A percentile compares a stretch with the other conserved stretches of the same genome.
phyloP scores from a whole-genome alignment of 2,113 vertebrate genomes.

The Smithornis capensis region DNA sequence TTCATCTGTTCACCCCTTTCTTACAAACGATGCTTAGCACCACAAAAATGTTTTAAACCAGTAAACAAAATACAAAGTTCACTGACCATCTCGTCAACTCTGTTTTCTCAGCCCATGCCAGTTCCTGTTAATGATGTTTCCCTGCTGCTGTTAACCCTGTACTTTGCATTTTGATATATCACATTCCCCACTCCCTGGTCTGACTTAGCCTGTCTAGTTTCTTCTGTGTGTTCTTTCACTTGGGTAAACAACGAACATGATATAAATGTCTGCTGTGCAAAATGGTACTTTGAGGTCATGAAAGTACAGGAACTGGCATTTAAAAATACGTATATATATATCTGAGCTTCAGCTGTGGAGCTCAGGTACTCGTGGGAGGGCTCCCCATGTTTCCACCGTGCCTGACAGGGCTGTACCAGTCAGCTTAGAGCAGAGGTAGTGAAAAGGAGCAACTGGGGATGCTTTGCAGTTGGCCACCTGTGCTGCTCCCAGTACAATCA shows the following conservation, averaged over 20 bases:
- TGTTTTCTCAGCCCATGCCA: conserved; percentile 24
- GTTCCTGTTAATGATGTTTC: neutral
- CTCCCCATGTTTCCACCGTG: neutral
- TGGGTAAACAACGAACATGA: conserved; percentile 45
- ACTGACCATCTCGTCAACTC: conserved; percentile 24
- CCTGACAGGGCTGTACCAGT: neutral
- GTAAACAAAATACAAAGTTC: conserved; percentile 33
- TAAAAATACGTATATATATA: neutral
- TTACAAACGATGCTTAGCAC: neutral
- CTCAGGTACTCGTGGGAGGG: neutral
- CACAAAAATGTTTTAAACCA: conserved; percentile 25
- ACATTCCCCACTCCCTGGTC: neutral
- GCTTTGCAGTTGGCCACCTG: neutral
- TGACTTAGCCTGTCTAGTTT: neutral
- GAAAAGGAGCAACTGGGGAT: neutral
- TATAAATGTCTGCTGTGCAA: conserved; percentile 54
- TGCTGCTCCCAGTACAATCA: neutral
- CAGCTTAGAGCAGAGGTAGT: neutral
- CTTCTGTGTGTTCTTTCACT: conserved; percentile 9
- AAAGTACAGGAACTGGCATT: conserved; percentile 34
- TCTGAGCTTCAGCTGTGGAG: neutral
- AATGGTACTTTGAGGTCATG: conserved; percentile 6
- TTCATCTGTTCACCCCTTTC: conserved; percentile 27
- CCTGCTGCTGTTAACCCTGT: neutral
- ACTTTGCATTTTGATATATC: conserved; percentile 10